Conservation (phyloP, 2,888 invertebrate species). For the Eucriotettix oculatus region DNA sequence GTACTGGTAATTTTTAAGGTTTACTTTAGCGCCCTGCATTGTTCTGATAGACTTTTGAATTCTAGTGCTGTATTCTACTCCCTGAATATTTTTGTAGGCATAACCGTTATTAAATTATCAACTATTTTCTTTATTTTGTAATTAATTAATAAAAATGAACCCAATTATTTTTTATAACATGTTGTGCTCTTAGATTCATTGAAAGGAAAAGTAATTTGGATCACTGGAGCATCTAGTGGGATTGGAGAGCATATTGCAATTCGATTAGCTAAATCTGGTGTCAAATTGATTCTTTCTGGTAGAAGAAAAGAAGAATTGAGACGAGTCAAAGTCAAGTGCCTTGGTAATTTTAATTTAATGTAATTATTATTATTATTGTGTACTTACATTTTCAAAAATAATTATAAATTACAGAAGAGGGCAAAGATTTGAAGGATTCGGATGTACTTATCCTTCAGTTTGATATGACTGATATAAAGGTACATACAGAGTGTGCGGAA, state of each 20-base stretch:
- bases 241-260: constrained; percentile 61
- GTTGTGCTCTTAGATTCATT: constrained; percentile 27
- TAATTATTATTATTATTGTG: neutral
- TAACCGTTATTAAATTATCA: neutral
- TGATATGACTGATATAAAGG: constrained; percentile 42
- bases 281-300: constrained; percentile 49
- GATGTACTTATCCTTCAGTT: constrained; percentile 52
- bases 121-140: neutral
- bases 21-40: too few relatives aligned
- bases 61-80: neutral
- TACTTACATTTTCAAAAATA: constrained; percentile 3
- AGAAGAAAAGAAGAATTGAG: constrained; percentile 43
- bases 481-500: constrained; percentile 42
- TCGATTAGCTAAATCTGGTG: constrained; percentile 44
- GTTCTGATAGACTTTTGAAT: neutral
- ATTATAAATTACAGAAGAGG: constrained; percentile 20
- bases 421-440: constrained; percentile 26
- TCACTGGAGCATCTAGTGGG: constrained; percentile 72
- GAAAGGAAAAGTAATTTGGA: constrained; percentile 59
- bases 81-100: neutral
- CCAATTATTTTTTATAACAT: neutral
- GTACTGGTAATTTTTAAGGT: too few relatives aligned
- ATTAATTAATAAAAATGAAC: too few relatives aligned
- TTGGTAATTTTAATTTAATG: constrained; percentile 24
- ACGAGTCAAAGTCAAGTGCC: constrained; percentile 44